phyloP scores from a whole-genome alignment of 2,797 vertebrate species.

The Morelia viridis region DNA sequence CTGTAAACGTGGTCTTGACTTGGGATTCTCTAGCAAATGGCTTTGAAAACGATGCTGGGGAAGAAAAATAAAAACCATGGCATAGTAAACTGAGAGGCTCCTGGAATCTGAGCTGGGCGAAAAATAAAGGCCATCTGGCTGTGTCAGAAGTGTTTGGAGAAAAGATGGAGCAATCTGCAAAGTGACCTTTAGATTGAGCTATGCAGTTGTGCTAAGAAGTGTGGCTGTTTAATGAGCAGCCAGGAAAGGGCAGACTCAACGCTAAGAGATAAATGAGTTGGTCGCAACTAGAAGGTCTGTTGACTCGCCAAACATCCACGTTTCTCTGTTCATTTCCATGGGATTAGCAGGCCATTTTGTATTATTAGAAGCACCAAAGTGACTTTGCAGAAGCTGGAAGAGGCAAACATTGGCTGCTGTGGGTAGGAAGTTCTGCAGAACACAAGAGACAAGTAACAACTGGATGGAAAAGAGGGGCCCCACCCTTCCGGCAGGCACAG shows the following conservation, averaged over 20 bases:
- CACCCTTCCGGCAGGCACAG: background rate
- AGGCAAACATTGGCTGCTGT: background rate
- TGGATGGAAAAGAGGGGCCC: background rate
- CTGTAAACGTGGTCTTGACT: background rate
- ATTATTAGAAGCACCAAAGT: background rate
- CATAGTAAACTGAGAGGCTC: background rate
- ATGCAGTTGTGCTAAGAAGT: conserved; percentile 1
- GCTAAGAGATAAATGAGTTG: conserved; percentile 36
- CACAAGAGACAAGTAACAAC: conserved; percentile 12
- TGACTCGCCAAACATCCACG: background rate
- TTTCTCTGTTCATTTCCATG: conserved; percentile 43
- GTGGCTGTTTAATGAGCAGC: conserved; percentile 33
- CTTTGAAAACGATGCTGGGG: conserved; percentile 31
- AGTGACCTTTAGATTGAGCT: conserved; percentile 40
- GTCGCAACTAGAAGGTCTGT: conserved; percentile 21
- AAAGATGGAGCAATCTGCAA: conserved; percentile 27
- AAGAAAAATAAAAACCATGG: background rate
- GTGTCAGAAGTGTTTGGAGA: conserved; percentile 30
- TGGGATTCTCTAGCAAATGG: conserved; percentile 4
- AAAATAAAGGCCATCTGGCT: conserved; percentile 7
- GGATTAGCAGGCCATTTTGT: conserved; percentile 26
- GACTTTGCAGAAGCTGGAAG: background rate
- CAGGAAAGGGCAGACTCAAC: conserved; percentile 41
- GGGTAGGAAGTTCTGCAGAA: background rate
- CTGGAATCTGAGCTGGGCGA: background rate